Conservation (phyloP, 2,113 vertebrate species). For the Thalassoma bifasciatum region DNA sequence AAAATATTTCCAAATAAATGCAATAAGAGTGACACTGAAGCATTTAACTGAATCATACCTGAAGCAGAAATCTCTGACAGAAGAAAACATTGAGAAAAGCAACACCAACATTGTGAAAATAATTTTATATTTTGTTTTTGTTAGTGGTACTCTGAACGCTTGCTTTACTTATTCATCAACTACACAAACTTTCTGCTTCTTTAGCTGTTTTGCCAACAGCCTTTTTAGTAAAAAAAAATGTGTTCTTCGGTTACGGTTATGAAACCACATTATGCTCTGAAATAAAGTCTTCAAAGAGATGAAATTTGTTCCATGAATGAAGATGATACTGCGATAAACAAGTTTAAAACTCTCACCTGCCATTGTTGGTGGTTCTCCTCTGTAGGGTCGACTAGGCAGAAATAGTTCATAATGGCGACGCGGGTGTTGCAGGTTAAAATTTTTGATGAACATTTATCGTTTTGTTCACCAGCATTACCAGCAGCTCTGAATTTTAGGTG, state of each 20-base stretch:
- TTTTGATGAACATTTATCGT: constrained; percentile 61
- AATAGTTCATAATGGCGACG: constrained; percentile 50
- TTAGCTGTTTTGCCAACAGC: too few relatives aligned
- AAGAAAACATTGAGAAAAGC: neutral
- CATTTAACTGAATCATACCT: neutral
- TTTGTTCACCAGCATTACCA: constrained; percentile 19
- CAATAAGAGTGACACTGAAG: neutral
- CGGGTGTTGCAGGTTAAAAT: constrained; percentile 21
- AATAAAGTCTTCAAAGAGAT: neutral
- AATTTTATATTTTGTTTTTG: too few relatives aligned
- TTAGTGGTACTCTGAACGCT: too few relatives aligned
- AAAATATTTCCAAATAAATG: neutral
- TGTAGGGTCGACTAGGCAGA: constrained; percentile 48
- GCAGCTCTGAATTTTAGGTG: constrained; percentile 3
- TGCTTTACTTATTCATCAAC: too few relatives aligned
- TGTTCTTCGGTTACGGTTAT: too few relatives aligned
- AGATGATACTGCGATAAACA: neutral
- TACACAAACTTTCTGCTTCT: too few relatives aligned
- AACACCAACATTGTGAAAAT: too few relatives aligned
- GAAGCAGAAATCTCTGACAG: neutral
- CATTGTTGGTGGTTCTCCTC: constrained; percentile 70
- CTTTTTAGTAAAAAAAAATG: too few relatives aligned
- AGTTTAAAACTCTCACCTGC: constrained; percentile 71
- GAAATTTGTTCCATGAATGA: neutral
- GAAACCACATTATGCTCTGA: too few relatives aligned